Percentiles rank a stretch among this genome's conserved stretches.
Conservation (phyloP, 2,888 invertebrate genomes). For the Terebella lapidaria region DNA sequence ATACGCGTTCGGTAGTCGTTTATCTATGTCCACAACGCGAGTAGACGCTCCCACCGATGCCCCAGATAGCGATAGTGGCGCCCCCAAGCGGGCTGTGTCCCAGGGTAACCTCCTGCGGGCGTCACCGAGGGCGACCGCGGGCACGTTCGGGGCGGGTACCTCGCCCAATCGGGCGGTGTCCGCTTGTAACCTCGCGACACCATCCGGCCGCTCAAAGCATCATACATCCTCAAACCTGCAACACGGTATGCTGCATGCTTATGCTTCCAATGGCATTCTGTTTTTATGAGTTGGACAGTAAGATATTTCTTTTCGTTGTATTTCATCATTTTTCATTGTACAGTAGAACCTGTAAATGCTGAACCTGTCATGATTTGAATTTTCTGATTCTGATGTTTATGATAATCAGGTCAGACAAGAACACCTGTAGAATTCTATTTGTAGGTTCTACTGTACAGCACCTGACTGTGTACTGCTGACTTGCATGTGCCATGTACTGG, state of each 20-base stretch:
- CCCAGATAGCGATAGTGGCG: background rate
- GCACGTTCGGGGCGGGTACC: too few species aligned
- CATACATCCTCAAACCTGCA: background rate
- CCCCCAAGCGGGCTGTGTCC: background rate
- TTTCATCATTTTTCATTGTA: too few species aligned
- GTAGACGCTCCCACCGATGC: too few species aligned
- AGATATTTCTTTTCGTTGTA: background rate
- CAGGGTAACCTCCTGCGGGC: background rate
- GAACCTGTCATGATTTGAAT: too few species aligned
- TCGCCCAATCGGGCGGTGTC: constrained; percentile 1
- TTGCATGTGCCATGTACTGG: too few species aligned
- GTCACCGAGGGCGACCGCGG: background rate
- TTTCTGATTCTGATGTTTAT: too few species aligned
- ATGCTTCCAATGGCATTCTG: background rate
- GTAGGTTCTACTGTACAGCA: too few species aligned
- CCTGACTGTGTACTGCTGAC: too few species aligned
- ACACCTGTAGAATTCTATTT: too few species aligned
- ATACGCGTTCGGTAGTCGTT: constrained; percentile 1
- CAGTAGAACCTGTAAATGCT: too few species aligned
- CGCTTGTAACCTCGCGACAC: background rate
- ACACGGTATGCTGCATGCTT: constrained; percentile 2
- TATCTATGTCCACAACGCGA: background rate
- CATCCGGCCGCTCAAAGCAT: background rate
- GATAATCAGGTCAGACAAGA: too few species aligned
- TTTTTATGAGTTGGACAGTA: background rate